These are phyloP conservation scores for Cyprinodon variegatus DNA, from an alignment of 2,113 vertebrate species.

Conservation along the genomic window DNA sequence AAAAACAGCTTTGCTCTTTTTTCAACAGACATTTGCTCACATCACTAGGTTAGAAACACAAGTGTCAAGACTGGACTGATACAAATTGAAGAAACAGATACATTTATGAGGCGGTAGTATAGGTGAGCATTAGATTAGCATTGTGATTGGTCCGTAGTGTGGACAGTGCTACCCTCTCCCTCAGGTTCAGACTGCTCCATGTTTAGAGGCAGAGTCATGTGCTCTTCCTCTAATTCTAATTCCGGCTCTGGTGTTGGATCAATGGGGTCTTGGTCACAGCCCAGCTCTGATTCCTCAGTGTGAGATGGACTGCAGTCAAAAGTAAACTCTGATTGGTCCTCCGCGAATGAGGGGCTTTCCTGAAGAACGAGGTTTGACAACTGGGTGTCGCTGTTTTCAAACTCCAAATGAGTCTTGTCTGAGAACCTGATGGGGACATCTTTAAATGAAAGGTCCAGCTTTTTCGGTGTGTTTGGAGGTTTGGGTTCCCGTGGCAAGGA, in stretches of 20 bases:
- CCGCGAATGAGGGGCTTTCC: conserved; percentile 73
- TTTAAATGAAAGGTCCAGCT: conserved; percentile 61
- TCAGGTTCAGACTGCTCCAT: conserved; percentile 61
- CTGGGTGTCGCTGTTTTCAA: conserved; percentile 65
- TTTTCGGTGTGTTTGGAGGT: conserved; percentile 79
- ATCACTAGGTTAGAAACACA: conserved; percentile 42
- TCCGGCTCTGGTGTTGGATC: conserved; percentile 56
- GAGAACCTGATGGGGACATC: conserved; percentile 82
- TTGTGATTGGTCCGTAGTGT: conserved; percentile 55
- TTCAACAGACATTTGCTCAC: conserved; percentile 6
- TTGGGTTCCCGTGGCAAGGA: conserved; percentile 88
- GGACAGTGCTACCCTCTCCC: conserved; percentile 35
- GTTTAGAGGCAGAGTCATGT: conserved; percentile 23
- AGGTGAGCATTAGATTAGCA: conserved; percentile 36
- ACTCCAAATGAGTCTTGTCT: conserved; percentile 70
- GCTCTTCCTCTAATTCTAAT: conserved; percentile 35
- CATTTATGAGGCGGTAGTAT: conserved; percentile 49
- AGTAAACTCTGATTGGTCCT: conserved; percentile 75
- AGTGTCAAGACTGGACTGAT: conserved; percentile 59
- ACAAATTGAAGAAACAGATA: conserved; percentile 57
- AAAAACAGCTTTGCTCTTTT: conserved; percentile 25
- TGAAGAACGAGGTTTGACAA: conserved; percentile 68
- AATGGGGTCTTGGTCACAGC: conserved; percentile 69
- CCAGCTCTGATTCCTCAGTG: conserved; percentile 74
- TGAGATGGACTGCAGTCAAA: conserved; percentile 79